Conservation (phyloP, 2,797 vertebrate genomes). For the Anisognathus igniventris region DNA sequence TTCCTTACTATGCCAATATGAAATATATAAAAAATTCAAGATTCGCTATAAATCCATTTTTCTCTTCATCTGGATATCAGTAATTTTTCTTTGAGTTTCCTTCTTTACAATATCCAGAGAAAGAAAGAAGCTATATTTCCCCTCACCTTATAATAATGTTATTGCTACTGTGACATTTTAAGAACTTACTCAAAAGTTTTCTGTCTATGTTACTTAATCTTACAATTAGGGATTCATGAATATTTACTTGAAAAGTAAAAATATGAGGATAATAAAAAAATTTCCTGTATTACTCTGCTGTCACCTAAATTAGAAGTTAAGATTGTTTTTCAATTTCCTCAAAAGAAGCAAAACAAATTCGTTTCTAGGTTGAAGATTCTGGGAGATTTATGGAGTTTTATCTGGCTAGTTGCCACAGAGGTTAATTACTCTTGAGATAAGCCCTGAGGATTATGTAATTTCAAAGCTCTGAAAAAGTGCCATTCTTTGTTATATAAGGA, state of each 20-base stretch:
- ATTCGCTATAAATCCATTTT: neutral
- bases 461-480: neutral
- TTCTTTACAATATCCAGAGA: neutral
- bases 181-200: neutral
- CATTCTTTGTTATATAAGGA: neutral
- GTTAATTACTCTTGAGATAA: constrained; percentile 31
- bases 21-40: neutral
- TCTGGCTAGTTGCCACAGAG: neutral
- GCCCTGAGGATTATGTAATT: neutral
- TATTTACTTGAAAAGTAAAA: neutral
- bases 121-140: accelerated
- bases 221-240: neutral
- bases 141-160: neutral
- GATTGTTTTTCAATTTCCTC: neutral
- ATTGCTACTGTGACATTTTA: neutral
- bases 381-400: neutral
- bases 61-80: neutral
- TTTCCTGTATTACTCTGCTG: neutral
- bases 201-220: neutral
- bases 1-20: neutral
- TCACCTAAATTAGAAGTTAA: neutral
- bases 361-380: neutral
- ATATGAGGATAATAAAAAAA: neutral
- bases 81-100: neutral
- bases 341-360: neutral